A percentile compares a stretch with the other conserved stretches of the same genome.
Conservation (phyloP, 2,888 invertebrate genomes). For the Anoplius nigerrimus region DNA sequence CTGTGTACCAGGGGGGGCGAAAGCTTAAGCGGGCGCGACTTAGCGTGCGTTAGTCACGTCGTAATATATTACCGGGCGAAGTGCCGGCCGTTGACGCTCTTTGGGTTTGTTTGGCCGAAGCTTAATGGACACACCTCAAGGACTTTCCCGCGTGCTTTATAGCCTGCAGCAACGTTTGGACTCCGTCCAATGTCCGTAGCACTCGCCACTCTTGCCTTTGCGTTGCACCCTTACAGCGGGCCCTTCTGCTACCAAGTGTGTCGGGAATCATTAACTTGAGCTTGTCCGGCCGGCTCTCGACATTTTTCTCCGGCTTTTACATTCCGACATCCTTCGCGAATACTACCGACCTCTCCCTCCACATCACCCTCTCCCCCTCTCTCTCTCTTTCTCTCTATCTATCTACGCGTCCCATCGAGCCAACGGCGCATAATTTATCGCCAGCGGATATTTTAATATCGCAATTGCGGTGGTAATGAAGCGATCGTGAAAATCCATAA, state of each 20-base stretch:
- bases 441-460: too few relatives aligned
- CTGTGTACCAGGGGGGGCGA: constrained; percentile 34
- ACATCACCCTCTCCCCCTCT: too few relatives aligned
- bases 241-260: constrained; percentile 24
- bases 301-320: too few relatives aligned
- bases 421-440: too few relatives aligned
- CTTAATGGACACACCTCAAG: constrained; percentile 66
- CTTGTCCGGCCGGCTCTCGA: too few relatives aligned
- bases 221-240: constrained; percentile 21
- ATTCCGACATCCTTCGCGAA: too few relatives aligned
- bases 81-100: constrained; percentile 62
- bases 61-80: constrained; percentile 62
- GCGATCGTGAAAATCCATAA: too few relatives aligned
- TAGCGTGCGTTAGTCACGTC: constrained; percentile 56
- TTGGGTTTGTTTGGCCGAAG: constrained; percentile 65
- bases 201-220: constrained; percentile 46
- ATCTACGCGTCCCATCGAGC: too few relatives aligned
- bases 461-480: too few relatives aligned
- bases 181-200: constrained; percentile 58
- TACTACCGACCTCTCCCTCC: too few relatives aligned
- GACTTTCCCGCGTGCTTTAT: constrained; percentile 60
- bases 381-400: too few relatives aligned
- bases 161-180: constrained; percentile 61
- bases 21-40: constrained; percentile 40
- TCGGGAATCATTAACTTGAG: constrained; percentile 38